A percentile compares a stretch with the other conserved stretches of the same genome.
phyloP scores from a whole-genome alignment of 2,113 vertebrate species.

The Acanthisitta chloris region DNA sequence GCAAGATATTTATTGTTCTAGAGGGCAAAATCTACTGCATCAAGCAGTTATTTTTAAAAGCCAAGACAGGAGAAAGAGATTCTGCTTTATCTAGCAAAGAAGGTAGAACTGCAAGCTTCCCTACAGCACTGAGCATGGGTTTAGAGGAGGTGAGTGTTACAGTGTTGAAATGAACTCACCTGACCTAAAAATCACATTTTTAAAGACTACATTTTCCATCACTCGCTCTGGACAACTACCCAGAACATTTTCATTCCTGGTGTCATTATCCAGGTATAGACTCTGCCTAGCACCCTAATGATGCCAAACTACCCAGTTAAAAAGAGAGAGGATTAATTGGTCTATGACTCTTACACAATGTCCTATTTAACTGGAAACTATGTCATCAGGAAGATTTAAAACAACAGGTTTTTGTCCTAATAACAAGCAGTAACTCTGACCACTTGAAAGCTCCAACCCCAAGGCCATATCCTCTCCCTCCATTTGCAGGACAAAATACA shows the following conservation, averaged over 20 bases:
- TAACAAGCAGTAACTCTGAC: neutral
- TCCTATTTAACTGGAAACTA: neutral
- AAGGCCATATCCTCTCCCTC: no score
- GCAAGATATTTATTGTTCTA: constrained; percentile 37
- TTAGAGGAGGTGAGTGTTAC: neutral
- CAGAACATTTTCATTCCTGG: neutral
- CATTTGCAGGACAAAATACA: neutral
- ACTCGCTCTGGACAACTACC: neutral
- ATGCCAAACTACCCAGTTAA: neutral
- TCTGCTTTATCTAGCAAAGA: neutral
- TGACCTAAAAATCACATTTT: neutral
- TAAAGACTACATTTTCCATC: neutral
- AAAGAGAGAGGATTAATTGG: neutral
- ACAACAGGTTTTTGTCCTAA: neutral
- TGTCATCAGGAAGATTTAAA: neutral
- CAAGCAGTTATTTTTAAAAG: neutral
- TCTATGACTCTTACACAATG: accelerated
- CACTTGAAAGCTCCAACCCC: neutral
- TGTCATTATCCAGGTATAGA: accelerated
- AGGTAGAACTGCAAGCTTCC: neutral
- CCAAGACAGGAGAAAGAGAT: neutral
- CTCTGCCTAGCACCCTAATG: accelerated
- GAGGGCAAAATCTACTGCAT: neutral
- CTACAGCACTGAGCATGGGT: accelerated
- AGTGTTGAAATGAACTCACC: neutral